Percentiles rank a stretch among this genome's conserved stretches.
These are phyloP conservation scores for Porites rus DNA, from an alignment of 92 coral and sea anemone genomes.

Conservation along the genomic window DNA sequence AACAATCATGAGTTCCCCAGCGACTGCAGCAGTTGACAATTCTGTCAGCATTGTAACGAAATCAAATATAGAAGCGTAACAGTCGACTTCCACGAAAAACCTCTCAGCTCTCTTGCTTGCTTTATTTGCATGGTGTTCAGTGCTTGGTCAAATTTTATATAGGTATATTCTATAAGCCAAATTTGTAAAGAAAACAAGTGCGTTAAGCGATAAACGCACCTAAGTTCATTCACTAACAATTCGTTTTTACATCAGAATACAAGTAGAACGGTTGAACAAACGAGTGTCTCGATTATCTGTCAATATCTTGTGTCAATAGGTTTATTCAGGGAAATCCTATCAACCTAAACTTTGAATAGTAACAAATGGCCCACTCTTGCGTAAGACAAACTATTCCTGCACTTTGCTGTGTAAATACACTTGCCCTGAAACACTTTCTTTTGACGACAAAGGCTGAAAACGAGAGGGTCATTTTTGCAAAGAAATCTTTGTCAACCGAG, in stretches of 20 bases:
- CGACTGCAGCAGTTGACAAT: neutral
- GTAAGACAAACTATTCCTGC: neutral
- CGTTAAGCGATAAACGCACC: neutral
- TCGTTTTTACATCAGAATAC: neutral
- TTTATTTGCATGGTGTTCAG: neutral
- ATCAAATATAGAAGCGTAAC: neutral
- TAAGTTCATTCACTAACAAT: neutral
- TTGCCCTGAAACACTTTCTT: neutral
- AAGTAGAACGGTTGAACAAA: neutral
- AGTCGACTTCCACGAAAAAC: neutral
- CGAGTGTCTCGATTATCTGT: neutral
- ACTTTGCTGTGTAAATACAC: neutral
- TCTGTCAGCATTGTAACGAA: constrained; percentile 1
- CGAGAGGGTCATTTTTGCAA: neutral
- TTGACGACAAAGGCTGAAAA: neutral
- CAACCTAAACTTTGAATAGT: neutral
- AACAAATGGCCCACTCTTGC: neutral
- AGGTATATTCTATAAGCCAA: neutral
- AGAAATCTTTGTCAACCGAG: neutral
- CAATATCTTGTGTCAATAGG: constrained; percentile 23
- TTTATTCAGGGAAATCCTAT: constrained; percentile 21
- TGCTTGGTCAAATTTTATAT: neutral
- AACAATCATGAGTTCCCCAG: constrained; percentile 19
- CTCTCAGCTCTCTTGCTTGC: neutral
- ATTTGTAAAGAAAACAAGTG: constrained; percentile 13